Evolutionary conservation across 2,888 invertebrate species (phyloP).

Genomic region (Xestia xanthographa): DNA sequence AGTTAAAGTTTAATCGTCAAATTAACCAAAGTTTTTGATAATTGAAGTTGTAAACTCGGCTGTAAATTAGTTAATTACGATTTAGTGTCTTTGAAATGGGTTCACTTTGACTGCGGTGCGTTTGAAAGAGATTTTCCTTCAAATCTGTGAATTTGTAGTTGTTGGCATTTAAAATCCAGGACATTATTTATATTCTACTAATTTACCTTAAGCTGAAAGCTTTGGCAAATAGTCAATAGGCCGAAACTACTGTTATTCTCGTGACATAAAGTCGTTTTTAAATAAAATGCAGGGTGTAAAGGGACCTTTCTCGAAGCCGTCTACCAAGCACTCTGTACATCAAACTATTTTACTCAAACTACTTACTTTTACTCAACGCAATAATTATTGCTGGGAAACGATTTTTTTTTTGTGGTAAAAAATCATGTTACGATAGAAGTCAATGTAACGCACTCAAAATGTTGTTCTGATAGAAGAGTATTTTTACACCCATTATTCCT

Average conservation of each 20-base stretch:
- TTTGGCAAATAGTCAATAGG: neutral
- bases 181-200: neutral
- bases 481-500: no score
- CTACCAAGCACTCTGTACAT: no score
- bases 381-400: no score
- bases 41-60: conserved; percentile 29
- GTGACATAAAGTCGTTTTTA: no score
- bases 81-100: conserved; percentile 18
- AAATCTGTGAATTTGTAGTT: neutral
- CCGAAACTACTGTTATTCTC: neutral
- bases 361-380: no score
- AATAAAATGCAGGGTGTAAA: no score
- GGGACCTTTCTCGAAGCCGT: no score
- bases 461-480: no score
- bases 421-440: no score
- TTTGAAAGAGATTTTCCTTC: neutral
- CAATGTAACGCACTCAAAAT: no score
- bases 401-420: no score
- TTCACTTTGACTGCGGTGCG: neutral
- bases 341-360: no score
- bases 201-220: neutral
- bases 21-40: conserved; percentile 42
- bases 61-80: conserved; percentile 42
- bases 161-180: conserved; percentile 5
- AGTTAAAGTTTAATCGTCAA: conserved; percentile 44